These are phyloP conservation scores for Myathropa florea DNA, from an alignment of 2,888 invertebrate genomes.

Conservation along the genomic window DNA sequence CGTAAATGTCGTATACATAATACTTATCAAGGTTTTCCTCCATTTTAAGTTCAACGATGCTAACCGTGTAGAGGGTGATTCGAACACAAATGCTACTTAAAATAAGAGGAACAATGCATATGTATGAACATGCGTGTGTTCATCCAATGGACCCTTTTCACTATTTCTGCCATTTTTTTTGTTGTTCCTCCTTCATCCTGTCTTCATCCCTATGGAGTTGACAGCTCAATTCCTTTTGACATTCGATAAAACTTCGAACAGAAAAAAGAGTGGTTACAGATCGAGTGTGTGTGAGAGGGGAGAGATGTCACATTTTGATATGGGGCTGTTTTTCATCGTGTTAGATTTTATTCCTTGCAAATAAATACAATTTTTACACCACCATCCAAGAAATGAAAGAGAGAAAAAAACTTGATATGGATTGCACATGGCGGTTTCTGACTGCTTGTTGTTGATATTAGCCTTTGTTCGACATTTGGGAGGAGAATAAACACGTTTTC, in stretches of 20 bases:
- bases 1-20: not conserved
- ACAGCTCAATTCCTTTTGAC: constrained; percentile 66
- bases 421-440: constrained; percentile 52
- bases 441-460: constrained; percentile 5
- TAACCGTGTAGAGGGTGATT: constrained; percentile 2
- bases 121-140: not conserved
- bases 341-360: constrained; percentile 57
- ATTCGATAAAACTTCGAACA: constrained; percentile 58
- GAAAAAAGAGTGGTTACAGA: constrained; percentile 15
- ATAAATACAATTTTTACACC: constrained; percentile 46
- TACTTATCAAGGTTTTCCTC: not conserved
- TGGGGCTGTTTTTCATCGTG: constrained; percentile 61
- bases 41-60: constrained; percentile 43
- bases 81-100: constrained; percentile 15
- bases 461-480: not conserved
- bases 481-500: constrained; percentile 46
- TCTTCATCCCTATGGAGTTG: constrained; percentile 52
- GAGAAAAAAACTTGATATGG: constrained; percentile 2
- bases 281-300: constrained; percentile 21
- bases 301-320: constrained; percentile 67
- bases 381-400: constrained; percentile 10
- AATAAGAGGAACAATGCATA: constrained; percentile 2
- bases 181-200: not conserved
- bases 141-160: constrained; percentile 50
- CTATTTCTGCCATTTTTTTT: constrained; percentile 56